Base-by-base conservation (phyloP, 2,113 vertebrate species). In the Varanus komodoensis region DNA sequence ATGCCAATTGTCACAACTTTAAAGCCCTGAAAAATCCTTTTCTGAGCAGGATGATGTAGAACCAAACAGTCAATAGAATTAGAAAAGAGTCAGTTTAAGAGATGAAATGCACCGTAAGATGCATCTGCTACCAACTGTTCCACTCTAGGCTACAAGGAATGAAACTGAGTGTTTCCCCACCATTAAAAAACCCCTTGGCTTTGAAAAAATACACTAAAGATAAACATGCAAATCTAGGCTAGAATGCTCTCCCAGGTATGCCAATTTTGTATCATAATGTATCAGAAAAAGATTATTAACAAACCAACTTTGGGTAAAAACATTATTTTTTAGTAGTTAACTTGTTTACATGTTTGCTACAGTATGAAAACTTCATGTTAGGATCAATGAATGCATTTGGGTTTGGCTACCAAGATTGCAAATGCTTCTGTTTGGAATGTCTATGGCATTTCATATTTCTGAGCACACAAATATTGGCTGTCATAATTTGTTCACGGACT, bases 391-490 rank as follows among this genome's bases (percentile, higher is more conserved):
- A 32, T 90, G 91, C 52, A 38, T 68, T 92, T 89, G 48, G 87
- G 38, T 1, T 12, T 90, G 89, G 78, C 77, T 75, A 80, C 0
- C 0, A 44, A 68, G 44, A 38, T 38, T 71, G 84, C 69, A 92
- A 75, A 11, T 89, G 79, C 86, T 77, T 19, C 32, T 92, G 48
- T 69, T 80, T 85, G 86, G 9, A 79, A 85, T 93, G 21, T 32
- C 94, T 79, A 90, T 68, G 23, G 48, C 32, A 88, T 64, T 92
- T 91, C 52, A 79, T 75, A 90, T 68, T 89, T 90, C 50, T 80
- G 90, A 91, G 85, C 71, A 67, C 71, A 78, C 17, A 87, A 68
- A 90, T 82, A 92, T 23, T 92, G 8, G 85, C 38, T 89, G 50
- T 1, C 67, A 23, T n/a, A 88, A 8, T 74, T 14, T 64, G 88